Percentiles rank a stretch among this genome's conserved stretches.
phyloP scores from a whole-genome alignment of 2,797 vertebrate genomes.

The Falco peregrinus region DNA sequence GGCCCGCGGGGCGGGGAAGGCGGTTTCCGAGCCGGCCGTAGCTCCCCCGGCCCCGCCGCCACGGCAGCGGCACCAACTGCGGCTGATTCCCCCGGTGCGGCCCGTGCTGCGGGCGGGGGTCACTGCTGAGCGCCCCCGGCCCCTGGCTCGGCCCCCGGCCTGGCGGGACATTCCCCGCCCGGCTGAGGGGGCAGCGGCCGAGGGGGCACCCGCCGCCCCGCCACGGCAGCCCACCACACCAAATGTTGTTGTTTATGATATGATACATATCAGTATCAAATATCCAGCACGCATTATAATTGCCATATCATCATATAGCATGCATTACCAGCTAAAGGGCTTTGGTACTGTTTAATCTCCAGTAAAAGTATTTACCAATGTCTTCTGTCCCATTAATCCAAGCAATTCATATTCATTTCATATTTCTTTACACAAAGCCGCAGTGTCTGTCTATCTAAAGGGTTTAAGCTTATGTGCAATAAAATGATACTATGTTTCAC shows the following conservation, averaged over 20 bases:
- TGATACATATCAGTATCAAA: background rate
- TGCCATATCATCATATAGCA: background rate
- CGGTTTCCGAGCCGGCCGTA: too few relatives aligned
- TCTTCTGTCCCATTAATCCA: conserved; percentile 14
- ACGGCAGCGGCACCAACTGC: too few relatives aligned
- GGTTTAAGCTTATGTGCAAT: background rate
- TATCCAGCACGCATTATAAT: background rate
- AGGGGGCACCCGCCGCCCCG: background rate
- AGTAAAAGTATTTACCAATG: conserved; percentile 14
- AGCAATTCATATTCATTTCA: background rate
- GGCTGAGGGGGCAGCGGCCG: background rate
- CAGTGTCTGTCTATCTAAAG: conserved; percentile 3
- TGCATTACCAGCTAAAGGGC: background rate
- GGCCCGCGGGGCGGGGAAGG: too few relatives aligned
- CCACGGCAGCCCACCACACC: background rate
- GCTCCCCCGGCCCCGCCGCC: too few relatives aligned
- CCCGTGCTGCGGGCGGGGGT: too few relatives aligned
- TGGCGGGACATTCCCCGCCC: background rate
- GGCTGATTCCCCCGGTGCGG: too few relatives aligned
- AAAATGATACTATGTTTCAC: conserved; percentile 11
- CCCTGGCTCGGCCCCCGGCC: too few relatives aligned
- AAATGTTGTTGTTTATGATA: background rate
- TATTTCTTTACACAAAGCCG: background rate
- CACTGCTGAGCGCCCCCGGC: too few relatives aligned
- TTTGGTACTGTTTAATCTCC: background rate